Evolutionary conservation across 2,113 vertebrate species (phyloP), one percentile per base, ranked within the genome.

Genomic region (Onychorhynchus coronatus): DNA sequence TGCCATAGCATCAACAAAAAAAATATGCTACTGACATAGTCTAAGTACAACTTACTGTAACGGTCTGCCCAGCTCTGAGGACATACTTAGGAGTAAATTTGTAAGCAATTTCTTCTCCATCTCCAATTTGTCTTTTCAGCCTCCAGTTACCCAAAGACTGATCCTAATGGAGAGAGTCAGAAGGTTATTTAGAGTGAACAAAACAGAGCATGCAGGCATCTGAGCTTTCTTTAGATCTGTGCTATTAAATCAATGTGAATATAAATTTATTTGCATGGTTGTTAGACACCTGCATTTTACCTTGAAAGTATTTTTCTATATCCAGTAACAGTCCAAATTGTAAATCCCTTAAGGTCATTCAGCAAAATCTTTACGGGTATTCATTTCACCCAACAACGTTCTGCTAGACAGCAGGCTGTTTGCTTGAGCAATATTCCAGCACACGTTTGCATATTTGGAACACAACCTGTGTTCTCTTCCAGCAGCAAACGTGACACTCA

Each of bases 1-100:
- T 52, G 66, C 41, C 58, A 53, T 5, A 5, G 25, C 28, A 91
- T 16, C 22, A 52, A 37, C 9, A 61, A 17, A 70, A 70, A 44
- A 37, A 30, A 3, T 6, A 14, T 4, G 2, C 23, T 72, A 5
- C 94, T 91, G 55, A 81, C 6, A 44, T 49, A 62, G 7, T 8
- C 23, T 8, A 70, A 95, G 96, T 96, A 94, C 12, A 47, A 97
- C 98, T 98, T 98, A 99, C 99, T 91, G 98, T 99, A 77, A 99
- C 99, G 0, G 98, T 98, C 97, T 99, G 99, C 44, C 99, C 99
- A 14, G 99, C 99, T 83, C 99, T 99, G n/a, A 99, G 99, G 80
- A 99, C 97, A 78, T 98, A 99, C 88, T 99, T 99, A 6, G 99
- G 99, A 12, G 99, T 99, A 92, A 99, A 99, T 96, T 99, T 99